Evolutionary conservation across 2,113 vertebrate species (phyloP).

Genomic region (Pseudopipra pipra): DNA sequence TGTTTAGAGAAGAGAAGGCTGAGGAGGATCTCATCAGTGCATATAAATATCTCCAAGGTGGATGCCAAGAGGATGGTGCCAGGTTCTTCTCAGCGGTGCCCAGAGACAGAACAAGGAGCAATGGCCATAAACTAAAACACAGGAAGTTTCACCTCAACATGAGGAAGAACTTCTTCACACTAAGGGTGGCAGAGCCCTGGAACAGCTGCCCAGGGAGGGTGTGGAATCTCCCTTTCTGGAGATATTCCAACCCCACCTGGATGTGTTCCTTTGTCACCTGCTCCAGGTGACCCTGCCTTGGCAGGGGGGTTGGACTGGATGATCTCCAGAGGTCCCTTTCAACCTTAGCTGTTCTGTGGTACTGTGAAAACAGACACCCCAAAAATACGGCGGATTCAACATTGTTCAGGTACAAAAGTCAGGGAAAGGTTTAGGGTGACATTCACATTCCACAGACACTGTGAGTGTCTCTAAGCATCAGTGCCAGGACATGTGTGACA

Average conservation of each 20-base stretch:
- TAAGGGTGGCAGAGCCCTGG: not conserved
- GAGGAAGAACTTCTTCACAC: not conserved
- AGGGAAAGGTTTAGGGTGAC: not conserved
- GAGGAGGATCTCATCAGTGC: not conserved
- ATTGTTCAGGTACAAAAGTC: not conserved
- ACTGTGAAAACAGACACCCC: not conserved
- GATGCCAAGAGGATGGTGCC: not conserved
- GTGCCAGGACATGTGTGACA: not conserved
- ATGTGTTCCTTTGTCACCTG: not conserved
- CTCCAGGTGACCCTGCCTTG: too few species aligned
- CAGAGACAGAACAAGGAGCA: not conserved
- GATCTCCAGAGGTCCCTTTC: not conserved
- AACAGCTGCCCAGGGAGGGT: fast-evolving
- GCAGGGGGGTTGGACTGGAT: too few species aligned
- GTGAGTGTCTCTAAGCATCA: not conserved
- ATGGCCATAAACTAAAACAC: not conserved
- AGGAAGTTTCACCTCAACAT: not conserved
- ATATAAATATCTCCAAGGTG: not conserved
- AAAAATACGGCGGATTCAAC: not conserved
- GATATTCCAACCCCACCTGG: not conserved
- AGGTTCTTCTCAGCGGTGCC: not conserved
- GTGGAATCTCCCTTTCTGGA: not conserved
- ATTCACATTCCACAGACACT: not conserved
- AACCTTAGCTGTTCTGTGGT: not conserved
- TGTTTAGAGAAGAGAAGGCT: not conserved